These are phyloP conservation scores for Dryas iulia DNA, from an alignment of 1,140 invertebrate species.

Conservation along the genomic window DNA sequence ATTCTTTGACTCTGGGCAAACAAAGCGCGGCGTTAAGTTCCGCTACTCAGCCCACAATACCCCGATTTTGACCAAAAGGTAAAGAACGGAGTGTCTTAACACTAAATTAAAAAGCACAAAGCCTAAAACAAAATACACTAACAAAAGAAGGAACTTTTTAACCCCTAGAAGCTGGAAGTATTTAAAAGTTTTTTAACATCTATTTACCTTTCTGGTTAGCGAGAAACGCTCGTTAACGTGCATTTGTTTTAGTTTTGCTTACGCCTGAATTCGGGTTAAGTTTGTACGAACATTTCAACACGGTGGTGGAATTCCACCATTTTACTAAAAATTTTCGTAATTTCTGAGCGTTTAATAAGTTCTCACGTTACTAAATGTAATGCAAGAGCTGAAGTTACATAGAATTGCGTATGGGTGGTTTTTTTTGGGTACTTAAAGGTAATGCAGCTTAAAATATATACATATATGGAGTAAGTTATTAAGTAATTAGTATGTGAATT, in stretches of 20 bases:
- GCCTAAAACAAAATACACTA: not conserved
- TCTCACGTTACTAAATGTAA: not conserved
- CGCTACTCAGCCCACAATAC: too few relatives aligned
- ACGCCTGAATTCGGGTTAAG: conserved; percentile 30
- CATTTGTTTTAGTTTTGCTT: conserved; percentile 27
- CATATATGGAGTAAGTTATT: too few relatives aligned
- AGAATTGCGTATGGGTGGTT: not conserved
- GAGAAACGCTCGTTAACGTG: conserved; percentile 27
- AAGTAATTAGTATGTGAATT: too few relatives aligned
- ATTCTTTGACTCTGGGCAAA: too few relatives aligned
- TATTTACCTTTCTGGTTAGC: conserved; percentile 11
- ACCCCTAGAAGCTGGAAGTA: not conserved
- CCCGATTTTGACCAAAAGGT: too few relatives aligned
- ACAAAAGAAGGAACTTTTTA: not conserved
- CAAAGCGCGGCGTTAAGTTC: too few relatives aligned
- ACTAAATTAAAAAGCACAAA: not conserved
- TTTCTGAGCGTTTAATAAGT: not conserved
- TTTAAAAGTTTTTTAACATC: not conserved
- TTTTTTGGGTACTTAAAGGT: too few relatives aligned
- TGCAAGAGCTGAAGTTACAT: not conserved
- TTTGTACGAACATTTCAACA: conserved; percentile 12
- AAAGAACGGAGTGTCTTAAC: too few relatives aligned
- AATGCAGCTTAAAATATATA: too few relatives aligned
- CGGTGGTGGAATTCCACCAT: not conserved
- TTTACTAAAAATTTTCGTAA: not conserved